Conservation (phyloP, 1,140 invertebrate genomes). For the Drosophila chauvacae region DNA sequence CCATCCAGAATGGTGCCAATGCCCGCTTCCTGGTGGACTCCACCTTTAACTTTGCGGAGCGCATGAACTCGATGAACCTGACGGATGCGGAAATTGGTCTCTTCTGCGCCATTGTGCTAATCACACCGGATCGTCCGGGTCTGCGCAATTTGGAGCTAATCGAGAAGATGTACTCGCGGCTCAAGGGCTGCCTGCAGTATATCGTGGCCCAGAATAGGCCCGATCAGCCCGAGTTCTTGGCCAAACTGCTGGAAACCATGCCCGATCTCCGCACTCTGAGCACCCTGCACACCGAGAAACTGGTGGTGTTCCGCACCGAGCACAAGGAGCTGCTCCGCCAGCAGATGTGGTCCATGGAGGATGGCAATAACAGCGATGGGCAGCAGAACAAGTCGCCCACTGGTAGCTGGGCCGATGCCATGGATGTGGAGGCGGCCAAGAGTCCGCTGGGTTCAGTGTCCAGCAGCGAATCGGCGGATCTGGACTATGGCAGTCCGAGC, state of each 20-base stretch:
- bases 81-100: slow-evolving; percentile 97
- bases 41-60: slow-evolving; percentile 98
- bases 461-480: slow-evolving; percentile 89
- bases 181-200: slow-evolving; percentile 94
- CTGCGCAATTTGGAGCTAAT: slow-evolving; percentile 96
- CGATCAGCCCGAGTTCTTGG: slow-evolving; percentile 90
- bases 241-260: slow-evolving; percentile 96
- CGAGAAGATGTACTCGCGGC: slow-evolving; percentile 95
- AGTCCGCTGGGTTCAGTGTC: slow-evolving; percentile 94
- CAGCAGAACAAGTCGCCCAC: slow-evolving; percentile 85
- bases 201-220: slow-evolving; percentile 94
- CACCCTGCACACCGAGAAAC: slow-evolving; percentile 97
- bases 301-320: slow-evolving; percentile 95
- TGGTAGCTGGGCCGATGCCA: slow-evolving; percentile 88
- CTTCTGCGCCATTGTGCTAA: slow-evolving; percentile 97
- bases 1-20: slow-evolving; percentile 95
- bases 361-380: slow-evolving; percentile 84
- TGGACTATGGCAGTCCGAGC: slow-evolving; percentile 85
- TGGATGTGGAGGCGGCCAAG: slow-evolving; percentile 90
- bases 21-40: slow-evolving; percentile 97
- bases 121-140: slow-evolving; percentile 96
- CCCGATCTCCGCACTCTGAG: slow-evolving; percentile 97
- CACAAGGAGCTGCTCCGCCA: slow-evolving; percentile 92
- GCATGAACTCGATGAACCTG: slow-evolving; percentile 94
- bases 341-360: slow-evolving; percentile 88